Conservation (phyloP, 2,113 vertebrate species). For the Cryptomyrus ogoouensis region DNA sequence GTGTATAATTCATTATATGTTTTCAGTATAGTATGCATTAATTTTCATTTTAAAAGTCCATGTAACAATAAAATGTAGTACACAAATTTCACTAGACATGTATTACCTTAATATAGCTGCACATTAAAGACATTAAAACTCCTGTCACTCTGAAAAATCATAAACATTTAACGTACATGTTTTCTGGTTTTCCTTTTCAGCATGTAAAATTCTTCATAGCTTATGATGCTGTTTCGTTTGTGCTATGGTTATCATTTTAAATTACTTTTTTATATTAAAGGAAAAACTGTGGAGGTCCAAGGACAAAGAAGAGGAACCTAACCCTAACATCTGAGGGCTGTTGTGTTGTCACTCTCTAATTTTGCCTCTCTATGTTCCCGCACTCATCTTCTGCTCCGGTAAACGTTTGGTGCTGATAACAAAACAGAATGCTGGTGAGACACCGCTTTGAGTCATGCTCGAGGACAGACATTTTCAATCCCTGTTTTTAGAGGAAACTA, state of each 20-base stretch:
- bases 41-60: constrained; percentile 41
- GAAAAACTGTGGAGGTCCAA: constrained; percentile 49
- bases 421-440: constrained; percentile 40
- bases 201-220: constrained; percentile 37
- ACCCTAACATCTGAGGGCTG: constrained; percentile 48
- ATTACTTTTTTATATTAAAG: constrained; percentile 44
- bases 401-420: constrained; percentile 28
- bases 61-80: constrained; percentile 48
- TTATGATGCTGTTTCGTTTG: constrained; percentile 35
- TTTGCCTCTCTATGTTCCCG: constrained; percentile 22
- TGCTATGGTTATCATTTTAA: constrained; percentile 25
- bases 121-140: constrained; percentile 52
- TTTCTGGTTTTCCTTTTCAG: constrained; percentile 28
- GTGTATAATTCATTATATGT: constrained; percentile 32
- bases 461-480: background rate
- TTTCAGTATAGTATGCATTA: constrained; percentile 41
- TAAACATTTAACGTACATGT: constrained; percentile 52
- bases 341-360: constrained; percentile 28
- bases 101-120: constrained; percentile 55
- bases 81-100: constrained; percentile 52
- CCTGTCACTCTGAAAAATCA: constrained; percentile 45
- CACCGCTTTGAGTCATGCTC: background rate
- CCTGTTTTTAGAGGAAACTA: constrained; percentile 2
- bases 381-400: background rate
- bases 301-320: constrained; percentile 37